Percentiles rank a stretch among this genome's conserved stretches.
These are phyloP conservation scores for Digitonthophagus gazella DNA, from an alignment of 2,888 invertebrate genomes.

Conservation along the genomic window DNA sequence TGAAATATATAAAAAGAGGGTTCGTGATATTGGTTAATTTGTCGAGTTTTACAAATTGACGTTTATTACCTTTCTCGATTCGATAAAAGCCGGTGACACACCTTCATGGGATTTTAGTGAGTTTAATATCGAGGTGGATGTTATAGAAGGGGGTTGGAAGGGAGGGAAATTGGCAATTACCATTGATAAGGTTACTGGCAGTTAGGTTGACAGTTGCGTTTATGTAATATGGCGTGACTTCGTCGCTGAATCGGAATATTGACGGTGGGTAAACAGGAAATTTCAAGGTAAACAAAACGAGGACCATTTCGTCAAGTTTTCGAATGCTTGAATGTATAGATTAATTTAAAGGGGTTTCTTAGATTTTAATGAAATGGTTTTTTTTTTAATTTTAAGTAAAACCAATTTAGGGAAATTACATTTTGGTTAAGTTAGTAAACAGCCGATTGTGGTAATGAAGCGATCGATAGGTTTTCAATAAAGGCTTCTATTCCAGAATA, in stretches of 20 bases:
- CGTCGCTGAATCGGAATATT: neutral
- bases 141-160: constrained; percentile 8
- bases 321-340: too few relatives aligned
- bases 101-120: neutral
- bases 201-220: constrained; percentile 9
- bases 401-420: too few relatives aligned
- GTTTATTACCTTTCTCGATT: neutral
- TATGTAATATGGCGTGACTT: neutral
- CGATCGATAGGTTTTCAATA: too few relatives aligned
- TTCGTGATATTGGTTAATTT: too few relatives aligned
- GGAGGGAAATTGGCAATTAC: constrained; percentile 30
- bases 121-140: neutral
- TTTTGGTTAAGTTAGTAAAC: too few relatives aligned
- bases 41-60: neutral
- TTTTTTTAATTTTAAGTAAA: too few relatives aligned
- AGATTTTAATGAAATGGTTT: too few relatives aligned
- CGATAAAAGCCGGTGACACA: neutral
- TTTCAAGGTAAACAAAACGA: neutral
- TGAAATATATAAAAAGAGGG: too few relatives aligned
- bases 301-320: neutral
- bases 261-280: neutral
- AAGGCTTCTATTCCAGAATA: too few relatives aligned
- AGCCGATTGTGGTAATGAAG: too few relatives aligned
- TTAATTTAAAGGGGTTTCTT: too few relatives aligned
- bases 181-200: constrained; percentile 29